A percentile compares a stretch with the other conserved stretches of the same genome.
Conservation (phyloP, 2,113 vertebrate genomes). For the Hepsetus odoe region DNA sequence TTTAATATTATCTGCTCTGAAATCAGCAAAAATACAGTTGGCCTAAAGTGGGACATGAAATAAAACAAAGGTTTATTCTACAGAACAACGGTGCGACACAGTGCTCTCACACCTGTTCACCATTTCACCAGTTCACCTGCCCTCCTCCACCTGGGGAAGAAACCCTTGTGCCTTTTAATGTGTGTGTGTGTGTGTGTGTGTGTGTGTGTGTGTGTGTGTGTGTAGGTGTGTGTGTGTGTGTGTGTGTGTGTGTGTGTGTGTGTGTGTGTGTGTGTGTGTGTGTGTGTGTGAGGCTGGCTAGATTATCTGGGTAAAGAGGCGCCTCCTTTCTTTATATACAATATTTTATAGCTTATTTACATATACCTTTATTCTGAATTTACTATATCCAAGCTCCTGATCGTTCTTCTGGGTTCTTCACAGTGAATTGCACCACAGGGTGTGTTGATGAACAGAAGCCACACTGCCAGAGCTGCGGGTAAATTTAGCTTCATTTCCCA, state of each 20-base stretch:
- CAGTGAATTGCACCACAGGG: constrained; percentile 2
- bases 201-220: not conserved
- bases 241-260: not conserved
- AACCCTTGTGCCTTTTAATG: not conserved
- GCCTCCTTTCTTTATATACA: not conserved
- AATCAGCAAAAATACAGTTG: not conserved
- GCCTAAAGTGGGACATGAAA: not conserved
- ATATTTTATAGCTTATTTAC: not conserved
- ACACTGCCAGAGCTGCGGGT: constrained; percentile 16
- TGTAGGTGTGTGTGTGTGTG: too few relatives aligned
- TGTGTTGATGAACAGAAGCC: constrained; percentile 21
- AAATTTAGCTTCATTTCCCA: constrained; percentile 49
- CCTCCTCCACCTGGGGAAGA: constrained; percentile 1
- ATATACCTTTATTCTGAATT: not conserved
- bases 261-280: not conserved
- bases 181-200: constrained; percentile 18
- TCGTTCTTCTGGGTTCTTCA: not conserved
- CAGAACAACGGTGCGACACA: not conserved
- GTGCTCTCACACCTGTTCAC: constrained; percentile 9
- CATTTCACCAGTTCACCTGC: constrained; percentile 1
- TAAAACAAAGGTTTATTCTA: not conserved
- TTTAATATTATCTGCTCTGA: not conserved
- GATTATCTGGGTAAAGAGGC: not conserved
- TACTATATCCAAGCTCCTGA: not conserved
- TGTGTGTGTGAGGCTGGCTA: too few relatives aligned